Base-by-base conservation (phyloP, 2,888 invertebrate genomes). In the Thumatha senex region DNA sequence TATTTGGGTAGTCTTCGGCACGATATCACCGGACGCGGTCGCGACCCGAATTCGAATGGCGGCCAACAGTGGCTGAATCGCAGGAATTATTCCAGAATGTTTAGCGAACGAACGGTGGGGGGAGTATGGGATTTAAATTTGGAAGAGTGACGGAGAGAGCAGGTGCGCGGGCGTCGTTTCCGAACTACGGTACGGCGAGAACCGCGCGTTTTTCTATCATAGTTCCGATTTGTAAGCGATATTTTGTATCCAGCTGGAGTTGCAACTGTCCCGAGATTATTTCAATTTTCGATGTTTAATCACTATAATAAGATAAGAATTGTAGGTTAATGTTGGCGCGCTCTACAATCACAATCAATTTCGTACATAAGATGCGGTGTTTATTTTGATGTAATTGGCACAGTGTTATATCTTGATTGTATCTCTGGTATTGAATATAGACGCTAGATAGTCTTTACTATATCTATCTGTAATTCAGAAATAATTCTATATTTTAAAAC, bases 81-180 rank as follows among this genome's bases (percentile, higher is more conserved):
- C 82, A 88, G 87, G 90, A 91, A 89, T 91, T 88, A 92, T 92
- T 92, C 92, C 92, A 92, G 92, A 92, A 92, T 91, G 84, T 85
- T 86, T 80, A 82, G 82, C 77, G 76, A 70, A 60, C 78, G 80
- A 78, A 67, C 84, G 86, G 87, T 80, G 86, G 89, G 86, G 91
- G 89, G 88, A 84, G 89, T 87, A 86, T 86, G 82, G 83, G 90
- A 86, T 92, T 90, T 91, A 90, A 91, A 85, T 91, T 90, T 90
- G 90, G 92, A 92, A 86, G 90, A 86, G 91, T 91, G 90, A 90
- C 89, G 90, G 89, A 87, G 90, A 89, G 79, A 88, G 91, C 91
- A 91, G 89, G 90, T 91, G 91, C 89, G 91, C 90, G 88, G 89
- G 91, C 87, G 89, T 78, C 83, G 86, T 75, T 84, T 81, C 78